Evolutionary conservation across 2,888 invertebrate species (phyloP), one percentile per base, ranked within the genome.

Genomic region (Tridacna crocea): DNA sequence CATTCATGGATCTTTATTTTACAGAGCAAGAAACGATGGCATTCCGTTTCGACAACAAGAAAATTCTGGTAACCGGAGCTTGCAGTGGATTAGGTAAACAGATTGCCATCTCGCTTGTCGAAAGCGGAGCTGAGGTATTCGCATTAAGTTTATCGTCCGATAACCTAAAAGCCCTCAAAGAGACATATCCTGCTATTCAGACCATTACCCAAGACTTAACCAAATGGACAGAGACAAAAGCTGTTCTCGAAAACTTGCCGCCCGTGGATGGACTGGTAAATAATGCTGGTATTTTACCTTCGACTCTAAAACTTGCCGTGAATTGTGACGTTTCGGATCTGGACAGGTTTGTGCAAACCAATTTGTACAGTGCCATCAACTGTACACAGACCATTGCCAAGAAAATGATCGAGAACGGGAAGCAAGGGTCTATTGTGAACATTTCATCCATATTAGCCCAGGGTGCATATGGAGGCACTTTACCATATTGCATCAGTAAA

Each of bases 311-410:
- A 46, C 55, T 55, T 10, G 46, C 66, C 4, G 66, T 66, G 15
- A 46, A 66, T 0, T 66, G n/a, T 15, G 46, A 46, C 46, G 36
- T 19, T 13, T 36, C 66, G 19, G 73, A 73, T 19, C 36, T 60
- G 19, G 46, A 60, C 48, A 60, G 58, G 55, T 60, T 27, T 19
- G 24, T 72, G 8, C 95, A 96, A 92, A 95, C 97, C 0, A 98
- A 99, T 95, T 96, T 98, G 0, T 98, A 98, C 94, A 96, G 97
- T 4, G 95, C 97, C 0, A 95, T 98, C 72, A 97, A 98, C 93
- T 96, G 98, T 1, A 97, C 97, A 61, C 98, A 91, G 86, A 95
- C 97, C 36, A 96, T 98, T 68, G 96, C 96, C n/a, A 96, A 95
- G 85, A 96, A 96, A 92, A 96, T 98, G 96, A 95, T 97, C 63